Conservation (phyloP, 1,140 invertebrate species). For the Helicoverpa armigera region DNA sequence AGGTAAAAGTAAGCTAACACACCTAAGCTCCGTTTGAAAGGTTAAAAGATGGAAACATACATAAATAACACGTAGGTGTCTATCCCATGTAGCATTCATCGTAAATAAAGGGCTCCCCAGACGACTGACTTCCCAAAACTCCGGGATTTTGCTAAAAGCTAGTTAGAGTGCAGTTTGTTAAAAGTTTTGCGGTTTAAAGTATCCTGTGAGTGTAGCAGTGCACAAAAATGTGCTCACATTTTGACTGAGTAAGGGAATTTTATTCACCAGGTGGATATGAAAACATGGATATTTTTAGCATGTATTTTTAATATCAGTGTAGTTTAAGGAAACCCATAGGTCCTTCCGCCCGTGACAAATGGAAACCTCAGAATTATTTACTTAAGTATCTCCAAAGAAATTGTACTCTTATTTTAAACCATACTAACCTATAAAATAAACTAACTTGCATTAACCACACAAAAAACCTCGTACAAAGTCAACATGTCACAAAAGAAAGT, state of each 20-base stretch:
- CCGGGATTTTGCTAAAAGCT: slow-evolving; percentile 14
- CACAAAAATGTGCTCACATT: slow-evolving; percentile 11
- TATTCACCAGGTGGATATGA: too few species aligned
- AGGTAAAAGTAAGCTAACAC: not conserved
- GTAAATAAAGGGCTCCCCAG: slow-evolving; percentile 10
- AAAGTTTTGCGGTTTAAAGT: not conserved
- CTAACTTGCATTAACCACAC: not conserved
- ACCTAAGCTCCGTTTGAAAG: not conserved
- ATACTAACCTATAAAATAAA: not conserved
- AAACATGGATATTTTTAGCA: too few species aligned
- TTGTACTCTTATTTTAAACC: too few species aligned
- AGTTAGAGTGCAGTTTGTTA: slow-evolving; percentile 3
- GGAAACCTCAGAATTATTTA: too few species aligned
- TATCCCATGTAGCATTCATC: not conserved
- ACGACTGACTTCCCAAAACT: not conserved
- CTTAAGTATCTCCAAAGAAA: too few species aligned
- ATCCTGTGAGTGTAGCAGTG: not conserved
- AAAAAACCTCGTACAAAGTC: slow-evolving; percentile 24
- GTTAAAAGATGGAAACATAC: slow-evolving; percentile 18
- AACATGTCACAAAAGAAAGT: slow-evolving; percentile 39
- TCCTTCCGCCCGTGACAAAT: too few species aligned
- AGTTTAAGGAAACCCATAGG: too few species aligned
- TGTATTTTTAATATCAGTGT: too few species aligned
- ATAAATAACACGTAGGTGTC: slow-evolving; percentile 3
- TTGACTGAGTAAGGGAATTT: not conserved